A percentile compares a stretch with the other conserved stretches of the same genome.
Conservation (phyloP, 2,888 invertebrate genomes). For the Matsumyia berberina region DNA sequence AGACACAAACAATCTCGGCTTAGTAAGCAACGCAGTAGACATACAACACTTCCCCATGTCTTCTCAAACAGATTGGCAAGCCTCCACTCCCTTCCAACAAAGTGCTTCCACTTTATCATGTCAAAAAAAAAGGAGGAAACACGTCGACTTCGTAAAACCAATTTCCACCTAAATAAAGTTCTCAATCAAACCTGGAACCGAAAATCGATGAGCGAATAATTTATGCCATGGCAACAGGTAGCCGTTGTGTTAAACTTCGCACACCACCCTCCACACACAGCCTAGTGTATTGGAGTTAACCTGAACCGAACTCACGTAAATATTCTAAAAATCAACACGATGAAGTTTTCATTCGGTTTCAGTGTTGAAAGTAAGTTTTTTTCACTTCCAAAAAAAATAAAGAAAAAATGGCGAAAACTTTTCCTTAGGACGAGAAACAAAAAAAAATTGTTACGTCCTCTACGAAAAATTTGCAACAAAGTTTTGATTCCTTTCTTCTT, state of each 20-base stretch:
- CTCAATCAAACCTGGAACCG: slow-evolving; percentile 44
- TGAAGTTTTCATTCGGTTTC: slow-evolving; percentile 37
- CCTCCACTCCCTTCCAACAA: no score
- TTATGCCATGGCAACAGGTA: slow-evolving; percentile 42
- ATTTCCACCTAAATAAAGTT: slow-evolving; percentile 38
- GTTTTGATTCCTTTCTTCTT: no score
- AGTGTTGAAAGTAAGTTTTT: slow-evolving; percentile 21
- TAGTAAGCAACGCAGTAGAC: no score
- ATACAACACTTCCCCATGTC: no score
- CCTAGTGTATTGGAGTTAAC: slow-evolving; percentile 1
- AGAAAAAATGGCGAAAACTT: neutral
- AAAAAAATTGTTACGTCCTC: no score
- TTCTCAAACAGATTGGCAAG: no score
- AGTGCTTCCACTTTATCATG: no score
- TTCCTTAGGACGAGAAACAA: no score
- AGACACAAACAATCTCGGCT: no score
- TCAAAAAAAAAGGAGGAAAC: no score
- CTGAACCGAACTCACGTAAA: slow-evolving; percentile 34
- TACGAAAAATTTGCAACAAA: no score
- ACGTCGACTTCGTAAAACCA: slow-evolving; percentile 1
- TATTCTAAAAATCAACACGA: slow-evolving; percentile 39
- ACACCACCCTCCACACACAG: no score
- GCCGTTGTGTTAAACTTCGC: neutral
- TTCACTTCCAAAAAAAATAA: slow-evolving; percentile 2
- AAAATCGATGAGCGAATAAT: slow-evolving; percentile 41